Conservation (phyloP, 2,888 invertebrate genomes). For the Aporophyla lueneburgensis region DNA sequence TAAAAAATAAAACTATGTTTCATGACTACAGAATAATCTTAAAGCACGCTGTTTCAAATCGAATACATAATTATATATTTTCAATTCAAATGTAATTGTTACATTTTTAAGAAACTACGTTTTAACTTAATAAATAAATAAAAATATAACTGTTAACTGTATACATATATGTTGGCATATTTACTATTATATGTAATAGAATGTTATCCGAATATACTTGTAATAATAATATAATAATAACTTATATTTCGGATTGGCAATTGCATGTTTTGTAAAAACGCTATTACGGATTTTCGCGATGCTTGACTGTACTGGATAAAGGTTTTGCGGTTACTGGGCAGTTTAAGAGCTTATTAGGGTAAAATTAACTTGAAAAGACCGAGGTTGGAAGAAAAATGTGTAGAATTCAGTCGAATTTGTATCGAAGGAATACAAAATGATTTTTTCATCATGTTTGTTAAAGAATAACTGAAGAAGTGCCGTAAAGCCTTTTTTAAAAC, state of each 20-base stretch:
- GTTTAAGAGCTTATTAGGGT: conserved; percentile 54
- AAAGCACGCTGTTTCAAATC: conserved; percentile 71
- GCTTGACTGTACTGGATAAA: conserved; percentile 19
- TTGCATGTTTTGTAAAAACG: conserved; percentile 69
- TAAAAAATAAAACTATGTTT: conserved; percentile 26
- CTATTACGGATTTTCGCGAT: conserved; percentile 19
- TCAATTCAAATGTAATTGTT: conserved; percentile 66
- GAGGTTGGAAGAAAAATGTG: background rate
- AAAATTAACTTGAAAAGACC: conserved; percentile 17
- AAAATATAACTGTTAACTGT: conserved; percentile 75
- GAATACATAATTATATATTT: conserved; percentile 56
- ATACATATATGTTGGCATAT: conserved; percentile 86
- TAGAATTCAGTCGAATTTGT: conserved; percentile 1
- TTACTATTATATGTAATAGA: conserved; percentile 74
- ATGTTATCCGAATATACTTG: conserved; percentile 71
- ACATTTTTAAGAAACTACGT: conserved; percentile 66
- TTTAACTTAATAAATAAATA: conserved; percentile 51
- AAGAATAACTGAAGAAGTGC: conserved; percentile 26
- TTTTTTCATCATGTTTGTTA: conserved; percentile 19
- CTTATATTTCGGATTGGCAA: conserved; percentile 71
- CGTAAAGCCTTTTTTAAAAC: conserved; percentile 34
- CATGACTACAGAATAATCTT: conserved; percentile 57
- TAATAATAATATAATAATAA: conserved; percentile 32
- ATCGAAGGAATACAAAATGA: background rate
- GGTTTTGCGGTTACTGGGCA: conserved; percentile 41